Evolutionary conservation across 2,113 vertebrate genomes (phyloP).

Genomic region (Zonotrichia leucophrys): DNA sequence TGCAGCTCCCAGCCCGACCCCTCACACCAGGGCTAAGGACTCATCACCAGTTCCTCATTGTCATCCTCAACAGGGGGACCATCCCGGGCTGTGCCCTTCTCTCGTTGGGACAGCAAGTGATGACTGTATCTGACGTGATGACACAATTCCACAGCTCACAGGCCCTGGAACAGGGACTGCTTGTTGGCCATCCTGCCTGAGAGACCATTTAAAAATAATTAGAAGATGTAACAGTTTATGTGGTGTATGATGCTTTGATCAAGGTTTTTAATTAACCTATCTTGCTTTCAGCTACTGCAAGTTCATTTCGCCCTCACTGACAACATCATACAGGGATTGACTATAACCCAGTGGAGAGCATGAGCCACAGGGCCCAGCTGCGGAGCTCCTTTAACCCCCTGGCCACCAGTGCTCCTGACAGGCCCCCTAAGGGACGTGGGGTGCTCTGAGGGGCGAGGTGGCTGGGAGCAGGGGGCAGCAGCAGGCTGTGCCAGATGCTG

Average conservation of each 20-base stretch:
- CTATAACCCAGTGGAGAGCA: accelerated
- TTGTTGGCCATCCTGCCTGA: not conserved
- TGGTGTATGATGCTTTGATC: constrained; percentile 62
- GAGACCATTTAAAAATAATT: constrained; percentile 63
- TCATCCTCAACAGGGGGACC: not conserved
- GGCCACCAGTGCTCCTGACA: accelerated
- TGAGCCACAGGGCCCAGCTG: not conserved
- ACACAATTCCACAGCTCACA: not conserved
- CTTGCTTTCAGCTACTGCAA: constrained; percentile 53
- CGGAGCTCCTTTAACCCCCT: not conserved
- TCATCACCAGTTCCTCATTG: not conserved
- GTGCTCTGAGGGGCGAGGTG: not conserved
- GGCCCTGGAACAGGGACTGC: not conserved
- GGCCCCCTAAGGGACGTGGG: accelerated
- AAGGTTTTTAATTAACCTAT: constrained; percentile 74
- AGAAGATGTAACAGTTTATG: constrained; percentile 61
- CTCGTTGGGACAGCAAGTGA: not conserved
- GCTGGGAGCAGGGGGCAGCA: not conserved
- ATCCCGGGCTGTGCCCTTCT: not conserved
- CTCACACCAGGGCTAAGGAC: accelerated
- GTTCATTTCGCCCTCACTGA: constrained; percentile 40
- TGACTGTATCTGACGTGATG: not conserved
- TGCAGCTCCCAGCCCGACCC: not conserved
- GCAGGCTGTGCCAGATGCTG: not conserved
- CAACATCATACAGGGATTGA: constrained; percentile 16